Conservation (phyloP, 2,113 vertebrate species). For the Rhinogobius similis region DNA sequence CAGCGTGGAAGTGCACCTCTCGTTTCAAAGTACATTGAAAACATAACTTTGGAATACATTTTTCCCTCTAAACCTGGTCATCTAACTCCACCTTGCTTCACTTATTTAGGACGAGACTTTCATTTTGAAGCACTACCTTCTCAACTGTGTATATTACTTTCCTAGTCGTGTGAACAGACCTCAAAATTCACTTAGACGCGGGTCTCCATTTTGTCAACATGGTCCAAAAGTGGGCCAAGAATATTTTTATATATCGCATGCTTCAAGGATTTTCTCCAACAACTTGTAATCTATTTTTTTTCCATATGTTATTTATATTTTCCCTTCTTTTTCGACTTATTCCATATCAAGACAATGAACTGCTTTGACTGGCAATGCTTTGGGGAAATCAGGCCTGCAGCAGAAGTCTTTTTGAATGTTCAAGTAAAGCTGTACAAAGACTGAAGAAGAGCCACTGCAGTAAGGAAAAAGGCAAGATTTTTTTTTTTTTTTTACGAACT, state of each 20-base stretch:
- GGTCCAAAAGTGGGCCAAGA: constrained; percentile 23
- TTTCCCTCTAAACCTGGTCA: not conserved
- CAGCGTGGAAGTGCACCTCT: no score
- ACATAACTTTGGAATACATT: not conserved
- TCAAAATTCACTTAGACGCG: constrained; percentile 28
- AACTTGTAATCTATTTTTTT: not conserved
- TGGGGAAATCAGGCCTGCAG: constrained; percentile 34
- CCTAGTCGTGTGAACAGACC: constrained; percentile 22
- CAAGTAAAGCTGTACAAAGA: constrained; percentile 49
- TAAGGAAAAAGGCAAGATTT: not conserved
- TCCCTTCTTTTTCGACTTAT: not conserved
- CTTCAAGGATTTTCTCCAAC: not conserved
- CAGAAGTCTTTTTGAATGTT: constrained; percentile 37
- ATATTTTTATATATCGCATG: constrained; percentile 7
- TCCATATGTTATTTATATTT: not conserved
- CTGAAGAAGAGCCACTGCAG: constrained; percentile 18
- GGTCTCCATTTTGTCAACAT: constrained; percentile 23
- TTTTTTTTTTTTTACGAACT: constrained; percentile 3
- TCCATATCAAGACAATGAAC: constrained; percentile 12
- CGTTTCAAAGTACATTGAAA: not conserved
- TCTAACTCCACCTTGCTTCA: constrained; percentile 2
- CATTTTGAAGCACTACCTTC: constrained; percentile 9
- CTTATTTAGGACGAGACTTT: constrained; percentile 27
- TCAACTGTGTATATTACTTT: constrained; percentile 50
- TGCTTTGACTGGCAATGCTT: constrained; percentile 12